Percentiles rank a stretch among this genome's conserved stretches.
phyloP scores from a whole-genome alignment of 2,888 invertebrate species.

The Pheosia tremula region DNA sequence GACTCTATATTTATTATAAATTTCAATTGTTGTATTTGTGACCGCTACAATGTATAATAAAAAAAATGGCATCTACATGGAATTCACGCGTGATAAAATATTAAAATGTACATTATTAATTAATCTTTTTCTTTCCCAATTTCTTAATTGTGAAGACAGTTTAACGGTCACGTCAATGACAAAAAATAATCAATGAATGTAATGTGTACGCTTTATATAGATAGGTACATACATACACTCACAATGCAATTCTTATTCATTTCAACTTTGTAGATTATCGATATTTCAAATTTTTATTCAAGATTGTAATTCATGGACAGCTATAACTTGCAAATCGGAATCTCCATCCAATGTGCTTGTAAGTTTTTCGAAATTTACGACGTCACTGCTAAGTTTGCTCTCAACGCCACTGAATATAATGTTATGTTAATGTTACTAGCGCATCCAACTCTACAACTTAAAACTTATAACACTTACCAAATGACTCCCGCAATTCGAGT shows the following conservation, averaged over 20 bases:
- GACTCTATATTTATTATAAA: too few relatives aligned
- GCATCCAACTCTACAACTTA: constrained; percentile 70
- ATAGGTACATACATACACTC: background rate
- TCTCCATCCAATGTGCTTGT: constrained; percentile 73
- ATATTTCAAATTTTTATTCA: constrained; percentile 48
- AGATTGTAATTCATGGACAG: constrained; percentile 62
- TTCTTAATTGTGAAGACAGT: too few relatives aligned
- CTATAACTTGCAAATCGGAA: constrained; percentile 74
- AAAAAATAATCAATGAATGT: too few relatives aligned
- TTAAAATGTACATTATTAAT: too few relatives aligned
- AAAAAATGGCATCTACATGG: too few relatives aligned
- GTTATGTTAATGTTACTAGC: constrained; percentile 77
- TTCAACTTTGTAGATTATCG: constrained; percentile 18
- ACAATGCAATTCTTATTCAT: background rate
- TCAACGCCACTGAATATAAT: constrained; percentile 77
- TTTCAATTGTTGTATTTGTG: too few relatives aligned
- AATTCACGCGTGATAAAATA: too few relatives aligned
- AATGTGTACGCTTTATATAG: too few relatives aligned
- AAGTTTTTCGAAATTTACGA: constrained; percentile 78
- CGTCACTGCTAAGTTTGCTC: constrained; percentile 72
- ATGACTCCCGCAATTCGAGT: constrained; percentile 59
- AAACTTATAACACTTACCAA: constrained; percentile 73
- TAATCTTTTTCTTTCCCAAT: too few relatives aligned
- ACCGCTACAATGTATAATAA: too few relatives aligned
- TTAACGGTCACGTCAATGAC: too few relatives aligned